phyloP scores from a whole-genome alignment of 2,888 invertebrate species.

The Plebejus argus region DNA sequence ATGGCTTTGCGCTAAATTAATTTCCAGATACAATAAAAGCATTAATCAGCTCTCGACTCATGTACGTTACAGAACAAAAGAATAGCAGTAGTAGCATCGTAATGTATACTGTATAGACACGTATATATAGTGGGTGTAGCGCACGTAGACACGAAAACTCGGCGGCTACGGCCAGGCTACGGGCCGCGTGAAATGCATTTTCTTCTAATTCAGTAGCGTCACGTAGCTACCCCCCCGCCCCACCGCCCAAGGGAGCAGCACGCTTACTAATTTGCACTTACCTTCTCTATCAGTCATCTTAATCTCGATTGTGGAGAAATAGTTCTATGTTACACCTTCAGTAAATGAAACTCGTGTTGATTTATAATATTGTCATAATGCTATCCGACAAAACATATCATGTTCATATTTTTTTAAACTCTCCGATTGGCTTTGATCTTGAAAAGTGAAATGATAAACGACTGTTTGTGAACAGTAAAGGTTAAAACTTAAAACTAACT shows the following conservation, averaged over 20 bases:
- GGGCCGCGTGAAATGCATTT: slow-evolving; percentile 72
- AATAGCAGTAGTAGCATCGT: slow-evolving; percentile 49
- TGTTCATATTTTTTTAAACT: too few species aligned
- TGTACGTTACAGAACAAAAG: slow-evolving; percentile 39
- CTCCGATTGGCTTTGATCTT: too few species aligned
- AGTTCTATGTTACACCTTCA: background rate
- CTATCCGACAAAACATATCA: background rate
- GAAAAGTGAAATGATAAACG: background rate
- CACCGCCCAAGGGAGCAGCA: slow-evolving; percentile 64
- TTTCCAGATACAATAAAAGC: slow-evolving; percentile 33
- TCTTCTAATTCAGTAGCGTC: slow-evolving; percentile 79
- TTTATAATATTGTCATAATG: too few species aligned
- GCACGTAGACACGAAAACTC: slow-evolving; percentile 64
- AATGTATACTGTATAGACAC: slow-evolving; percentile 50
- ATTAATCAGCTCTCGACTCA: slow-evolving; percentile 31
- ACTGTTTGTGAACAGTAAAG: background rate
- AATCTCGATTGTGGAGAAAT: slow-evolving; percentile 62
- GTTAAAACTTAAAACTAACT: background rate
- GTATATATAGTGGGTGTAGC: slow-evolving; percentile 45
- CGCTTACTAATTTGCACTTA: slow-evolving; percentile 75
- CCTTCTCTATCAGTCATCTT: slow-evolving; percentile 60
- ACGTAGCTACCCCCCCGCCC: slow-evolving; percentile 67
- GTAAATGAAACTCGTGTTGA: background rate
- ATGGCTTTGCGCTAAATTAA: background rate
- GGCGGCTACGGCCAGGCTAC: slow-evolving; percentile 42